Evolutionary conservation across 2,797 vertebrate genomes (phyloP).

Genomic region (Leuciscus waleckii): DNA sequence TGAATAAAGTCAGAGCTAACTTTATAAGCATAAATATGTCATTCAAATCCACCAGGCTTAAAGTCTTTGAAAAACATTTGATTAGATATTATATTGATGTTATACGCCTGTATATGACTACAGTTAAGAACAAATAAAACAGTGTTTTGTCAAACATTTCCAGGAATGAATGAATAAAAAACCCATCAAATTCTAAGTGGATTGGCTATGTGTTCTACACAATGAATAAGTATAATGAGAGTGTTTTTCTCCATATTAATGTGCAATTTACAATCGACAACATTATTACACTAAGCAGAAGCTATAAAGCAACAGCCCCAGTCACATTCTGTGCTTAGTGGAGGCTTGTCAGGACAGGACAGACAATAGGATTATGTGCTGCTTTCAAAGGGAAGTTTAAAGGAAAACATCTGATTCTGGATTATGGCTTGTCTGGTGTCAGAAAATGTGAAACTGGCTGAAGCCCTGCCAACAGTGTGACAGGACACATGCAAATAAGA

Average conservation of each 20-base stretch:
- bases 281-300: not conserved
- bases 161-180: not conserved
- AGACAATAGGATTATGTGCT: not conserved
- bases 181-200: not conserved
- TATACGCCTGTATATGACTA: not conserved
- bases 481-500: constrained; percentile 1
- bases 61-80: not conserved
- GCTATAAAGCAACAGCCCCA: not conserved
- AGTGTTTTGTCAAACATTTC: not conserved
- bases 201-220: not conserved
- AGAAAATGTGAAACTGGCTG: not conserved
- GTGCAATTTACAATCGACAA: not conserved
- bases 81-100: not conserved
- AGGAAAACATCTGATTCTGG: constrained; percentile 6
- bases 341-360: constrained; percentile 7
- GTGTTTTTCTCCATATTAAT: not conserved
- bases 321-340: not conserved
- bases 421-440: not conserved
- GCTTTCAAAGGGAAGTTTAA: not conserved
- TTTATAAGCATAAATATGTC: not conserved
- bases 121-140: not conserved
- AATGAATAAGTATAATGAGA: not conserved
- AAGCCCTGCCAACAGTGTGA: constrained; percentile 9
- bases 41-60: not conserved
- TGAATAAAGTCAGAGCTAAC: constrained; percentile 7